Evolutionary conservation across 2,888 invertebrate species (phyloP), one percentile per base, ranked within the genome.

Genomic region (Cephus sareptanus): DNA sequence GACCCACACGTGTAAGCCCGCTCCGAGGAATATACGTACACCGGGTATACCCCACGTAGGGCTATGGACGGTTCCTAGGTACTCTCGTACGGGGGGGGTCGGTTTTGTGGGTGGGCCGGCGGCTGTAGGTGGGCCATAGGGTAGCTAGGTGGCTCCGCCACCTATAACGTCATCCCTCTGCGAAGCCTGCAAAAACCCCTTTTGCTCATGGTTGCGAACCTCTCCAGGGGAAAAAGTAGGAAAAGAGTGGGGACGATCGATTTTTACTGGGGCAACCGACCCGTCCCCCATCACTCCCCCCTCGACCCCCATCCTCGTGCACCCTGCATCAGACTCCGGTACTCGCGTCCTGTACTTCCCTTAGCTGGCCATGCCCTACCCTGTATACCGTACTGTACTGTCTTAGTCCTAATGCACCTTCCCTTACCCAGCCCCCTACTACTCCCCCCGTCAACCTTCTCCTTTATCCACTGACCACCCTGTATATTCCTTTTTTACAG

Each of bases 211-310:
- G 85, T 83, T 82, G 83, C 87, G 83, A 83, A 82, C 86, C 88
- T 87, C 85, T 85, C 86, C 74, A 75, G 82, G 87, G 86, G 89
- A 90, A 89, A 89, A 89, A 88, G 87, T 88, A 83, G 87, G 86
- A 86, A 88, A 87, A 90, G 90, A 90, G 90, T 89, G 90, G 91
- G 90, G 90, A 89, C 89, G 92, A 92, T 92, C 92, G 92, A 92
- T 92, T 92, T 92, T 92, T 92, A 92, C 92, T 92, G 91, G 92
- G 91, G 91, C 91, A 91, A 90, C 88, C 87, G 87, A 88, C 88
- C 84, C 83, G 85, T 88, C 86, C 84, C 84, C 84, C 87, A 82
- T 86, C 86, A 88, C 35, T 12, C 35, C 11, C 11, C 35, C 84
- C 87, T 87, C 87, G 86, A 86, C 87, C 87, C 87, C 85, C 88